Percentiles rank a stretch among this genome's conserved stretches.
These are phyloP conservation scores for Nothobranchius furzeri DNA, from an alignment of 2,113 vertebrate genomes.

Conservation along the genomic window DNA sequence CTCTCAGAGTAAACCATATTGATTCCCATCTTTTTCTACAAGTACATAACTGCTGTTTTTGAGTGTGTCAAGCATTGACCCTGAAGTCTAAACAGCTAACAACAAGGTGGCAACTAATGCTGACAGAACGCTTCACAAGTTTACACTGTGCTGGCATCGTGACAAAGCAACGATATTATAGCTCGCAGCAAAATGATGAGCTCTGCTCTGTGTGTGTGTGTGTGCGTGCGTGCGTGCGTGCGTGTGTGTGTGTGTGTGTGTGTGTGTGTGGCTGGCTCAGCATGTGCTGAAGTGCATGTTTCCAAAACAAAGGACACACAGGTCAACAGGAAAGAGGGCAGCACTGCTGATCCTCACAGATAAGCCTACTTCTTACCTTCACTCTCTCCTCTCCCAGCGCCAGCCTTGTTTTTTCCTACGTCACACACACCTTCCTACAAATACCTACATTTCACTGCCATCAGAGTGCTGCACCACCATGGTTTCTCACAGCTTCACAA, in stretches of 20 bases:
- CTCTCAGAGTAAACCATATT: too few species aligned
- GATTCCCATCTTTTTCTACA: too few species aligned
- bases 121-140: background rate
- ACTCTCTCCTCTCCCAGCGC: background rate
- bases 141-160: background rate
- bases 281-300: constrained; percentile 50
- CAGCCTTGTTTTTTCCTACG: background rate
- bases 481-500: too few species aligned
- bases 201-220: constrained; percentile 37
- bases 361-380: constrained; percentile 42
- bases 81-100: background rate
- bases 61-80: background rate
- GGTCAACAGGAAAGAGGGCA: constrained; percentile 39
- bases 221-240: background rate
- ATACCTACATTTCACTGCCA: background rate
- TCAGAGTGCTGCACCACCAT: background rate
- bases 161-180: background rate
- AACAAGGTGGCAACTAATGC: background rate
- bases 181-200: background rate
- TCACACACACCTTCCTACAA: background rate
- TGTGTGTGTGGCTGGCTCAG: constrained; percentile 37
- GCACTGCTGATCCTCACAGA: constrained; percentile 46
- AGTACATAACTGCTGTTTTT: background rate
- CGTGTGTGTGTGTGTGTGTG: constrained; percentile 7
- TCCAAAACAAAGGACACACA: constrained; percentile 57